phyloP scores from a whole-genome alignment of 1,140 invertebrate species.

The Caenorhabditis brenneri region DNA sequence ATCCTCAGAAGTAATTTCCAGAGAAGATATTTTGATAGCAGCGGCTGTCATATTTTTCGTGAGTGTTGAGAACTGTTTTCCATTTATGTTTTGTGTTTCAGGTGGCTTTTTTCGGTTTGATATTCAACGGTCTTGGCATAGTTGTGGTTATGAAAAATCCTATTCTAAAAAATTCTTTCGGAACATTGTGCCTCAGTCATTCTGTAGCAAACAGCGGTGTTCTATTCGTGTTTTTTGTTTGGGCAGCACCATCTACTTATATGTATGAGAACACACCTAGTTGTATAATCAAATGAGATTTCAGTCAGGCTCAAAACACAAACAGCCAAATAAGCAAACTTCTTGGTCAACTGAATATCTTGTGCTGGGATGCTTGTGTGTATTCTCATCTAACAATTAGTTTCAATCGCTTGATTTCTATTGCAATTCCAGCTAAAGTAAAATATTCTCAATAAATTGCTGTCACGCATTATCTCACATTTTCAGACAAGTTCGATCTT shows the following conservation, averaged over 20 bases:
- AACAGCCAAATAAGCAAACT: not conserved
- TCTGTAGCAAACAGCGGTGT: not conserved
- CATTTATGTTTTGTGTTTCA: not conserved
- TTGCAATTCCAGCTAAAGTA: not conserved
- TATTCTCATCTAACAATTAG: conserved; percentile 46
- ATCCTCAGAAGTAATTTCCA: not conserved
- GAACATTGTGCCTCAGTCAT: not conserved
- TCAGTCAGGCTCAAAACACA: conserved; percentile 1
- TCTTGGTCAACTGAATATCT: conserved; percentile 38
- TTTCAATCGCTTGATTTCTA: conserved; percentile 8
- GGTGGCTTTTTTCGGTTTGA: not conserved
- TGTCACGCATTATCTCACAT: no score
- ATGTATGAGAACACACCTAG: not conserved
- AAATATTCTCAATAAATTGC: not conserved
- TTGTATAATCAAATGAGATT: not conserved
- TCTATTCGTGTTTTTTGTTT: conserved; percentile 4
- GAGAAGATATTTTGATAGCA: not conserved
- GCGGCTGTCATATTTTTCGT: not conserved
- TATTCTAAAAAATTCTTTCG: conserved; percentile 29
- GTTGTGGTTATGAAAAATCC: conserved; percentile 30
- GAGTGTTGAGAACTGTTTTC: not conserved
- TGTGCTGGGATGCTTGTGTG: conserved; percentile 44
- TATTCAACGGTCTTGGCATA: not conserved
- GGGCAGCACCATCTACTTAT: not conserved
- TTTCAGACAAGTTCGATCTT: not conserved